A percentile compares a stretch with the other conserved stretches of the same genome.
Evolutionary conservation across 2,888 invertebrate genomes (phyloP).

Genomic region (Linnaemya vulpina): DNA sequence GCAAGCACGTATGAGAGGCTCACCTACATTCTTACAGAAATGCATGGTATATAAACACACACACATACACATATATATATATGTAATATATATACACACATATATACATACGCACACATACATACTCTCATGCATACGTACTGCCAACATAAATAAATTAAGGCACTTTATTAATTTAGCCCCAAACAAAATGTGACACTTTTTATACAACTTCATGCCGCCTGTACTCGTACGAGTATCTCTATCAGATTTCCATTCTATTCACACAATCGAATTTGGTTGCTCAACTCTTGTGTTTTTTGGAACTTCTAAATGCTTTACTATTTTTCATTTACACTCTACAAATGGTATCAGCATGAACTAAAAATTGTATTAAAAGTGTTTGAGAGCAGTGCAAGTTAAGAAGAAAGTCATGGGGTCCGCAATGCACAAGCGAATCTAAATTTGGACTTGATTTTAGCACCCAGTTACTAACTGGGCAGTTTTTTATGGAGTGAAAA

Average conservation of each 20-base stretch:
- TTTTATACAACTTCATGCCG: constrained; percentile 58
- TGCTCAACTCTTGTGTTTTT: constrained; percentile 3
- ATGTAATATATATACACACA: no score
- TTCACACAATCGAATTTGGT: constrained; percentile 44
- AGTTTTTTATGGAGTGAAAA: no score
- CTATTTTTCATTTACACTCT: neutral
- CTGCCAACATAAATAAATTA: constrained; percentile 43
- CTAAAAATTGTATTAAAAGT: neutral
- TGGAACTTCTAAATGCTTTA: neutral
- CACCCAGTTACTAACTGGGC: no score
- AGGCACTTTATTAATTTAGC: constrained; percentile 55
- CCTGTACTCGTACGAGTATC: constrained; percentile 9
- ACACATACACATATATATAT: neutral
- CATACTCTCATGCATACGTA: neutral
- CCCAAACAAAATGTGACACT: constrained; percentile 64
- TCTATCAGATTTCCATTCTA: constrained; percentile 57
- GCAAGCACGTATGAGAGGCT: neutral
- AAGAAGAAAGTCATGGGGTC: no score
- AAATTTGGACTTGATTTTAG: no score
- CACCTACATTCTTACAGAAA: neutral
- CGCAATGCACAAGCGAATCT: no score
- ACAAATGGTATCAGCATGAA: neutral
- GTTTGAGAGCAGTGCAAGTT: no score
- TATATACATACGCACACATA: neutral
- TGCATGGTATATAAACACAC: neutral